A percentile compares a stretch with the other conserved stretches of the same genome.
Conservation (phyloP, 2,797 vertebrate species). For the Falco novaeseelandiae region DNA sequence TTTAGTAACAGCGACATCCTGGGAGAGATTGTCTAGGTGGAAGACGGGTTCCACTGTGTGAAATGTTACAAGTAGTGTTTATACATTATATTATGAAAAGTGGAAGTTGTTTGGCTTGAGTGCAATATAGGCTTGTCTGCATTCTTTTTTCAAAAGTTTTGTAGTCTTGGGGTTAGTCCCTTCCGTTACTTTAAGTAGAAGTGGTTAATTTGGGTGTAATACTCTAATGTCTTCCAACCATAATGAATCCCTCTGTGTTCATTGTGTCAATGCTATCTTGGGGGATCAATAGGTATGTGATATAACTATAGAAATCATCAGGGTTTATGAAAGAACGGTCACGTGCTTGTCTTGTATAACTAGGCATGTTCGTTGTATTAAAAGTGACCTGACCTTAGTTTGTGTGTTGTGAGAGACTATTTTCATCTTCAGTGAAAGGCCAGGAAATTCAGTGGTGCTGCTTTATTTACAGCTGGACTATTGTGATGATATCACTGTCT, state of each 20-base stretch:
- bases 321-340: background rate
- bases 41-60: background rate
- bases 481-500: background rate
- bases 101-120: background rate
- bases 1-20: background rate
- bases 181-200: background rate
- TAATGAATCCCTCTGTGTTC: background rate
- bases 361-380: background rate
- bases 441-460: background rate
- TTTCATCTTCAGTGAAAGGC: background rate
- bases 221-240: background rate
- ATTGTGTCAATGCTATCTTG: background rate
- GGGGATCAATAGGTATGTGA: background rate
- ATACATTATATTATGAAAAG: background rate
- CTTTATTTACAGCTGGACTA: background rate
- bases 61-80: background rate
- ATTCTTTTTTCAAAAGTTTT: background rate
- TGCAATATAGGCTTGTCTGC: background rate
- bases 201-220: background rate
- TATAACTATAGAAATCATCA: background rate
- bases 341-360: background rate
- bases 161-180: background rate
- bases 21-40: background rate
- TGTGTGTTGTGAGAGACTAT: background rate
- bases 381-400: background rate